Evolutionary conservation across 2,797 vertebrate genomes (phyloP).

Genomic region (Luscinia megarhynchos): DNA sequence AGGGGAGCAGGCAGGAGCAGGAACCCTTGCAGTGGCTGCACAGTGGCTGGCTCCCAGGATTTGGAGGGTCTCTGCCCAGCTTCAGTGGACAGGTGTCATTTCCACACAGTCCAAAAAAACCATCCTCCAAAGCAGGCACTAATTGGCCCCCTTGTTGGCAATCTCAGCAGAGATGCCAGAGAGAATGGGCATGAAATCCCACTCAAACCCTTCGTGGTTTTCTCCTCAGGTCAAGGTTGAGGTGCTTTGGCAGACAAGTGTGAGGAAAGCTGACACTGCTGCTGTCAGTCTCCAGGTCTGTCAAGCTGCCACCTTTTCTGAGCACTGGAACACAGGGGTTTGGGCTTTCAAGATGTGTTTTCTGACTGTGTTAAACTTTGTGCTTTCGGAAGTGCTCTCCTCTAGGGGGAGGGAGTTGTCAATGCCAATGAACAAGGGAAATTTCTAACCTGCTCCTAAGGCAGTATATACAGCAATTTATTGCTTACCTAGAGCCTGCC

Average conservation of each 20-base stretch:
- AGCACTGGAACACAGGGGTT: background rate
- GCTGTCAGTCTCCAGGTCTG: slow-evolving; percentile 69
- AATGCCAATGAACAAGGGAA: background rate
- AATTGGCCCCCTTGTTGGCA: slow-evolving; percentile 69
- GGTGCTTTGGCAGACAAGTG: slow-evolving; percentile 64
- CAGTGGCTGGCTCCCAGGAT: background rate
- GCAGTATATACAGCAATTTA: background rate
- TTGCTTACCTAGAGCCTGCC: background rate
- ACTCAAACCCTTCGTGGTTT: slow-evolving; percentile 47
- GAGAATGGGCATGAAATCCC: slow-evolving; percentile 60
- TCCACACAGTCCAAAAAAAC: background rate
- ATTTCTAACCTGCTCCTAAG: background rate
- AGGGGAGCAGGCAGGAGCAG: background rate
- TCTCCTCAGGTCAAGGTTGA: slow-evolving; percentile 73
- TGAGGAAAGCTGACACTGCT: slow-evolving; percentile 57
- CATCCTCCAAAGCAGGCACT: slow-evolving; percentile 9
- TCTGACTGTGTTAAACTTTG: background rate
- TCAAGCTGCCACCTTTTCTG: slow-evolving; percentile 59
- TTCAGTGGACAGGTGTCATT: slow-evolving; percentile 62
- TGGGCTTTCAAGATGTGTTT: slow-evolving; percentile 45
- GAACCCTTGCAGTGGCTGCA: background rate
- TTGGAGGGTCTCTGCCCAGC: background rate
- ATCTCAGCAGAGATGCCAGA: slow-evolving; percentile 72
- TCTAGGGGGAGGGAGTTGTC: background rate
- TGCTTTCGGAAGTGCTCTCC: background rate